A percentile compares a stretch with the other conserved stretches of the same genome.
These are phyloP conservation scores for Propithecus deckenii DNA, from an alignment of 2,797 vertebrate species.

Conservation along the genomic window DNA sequence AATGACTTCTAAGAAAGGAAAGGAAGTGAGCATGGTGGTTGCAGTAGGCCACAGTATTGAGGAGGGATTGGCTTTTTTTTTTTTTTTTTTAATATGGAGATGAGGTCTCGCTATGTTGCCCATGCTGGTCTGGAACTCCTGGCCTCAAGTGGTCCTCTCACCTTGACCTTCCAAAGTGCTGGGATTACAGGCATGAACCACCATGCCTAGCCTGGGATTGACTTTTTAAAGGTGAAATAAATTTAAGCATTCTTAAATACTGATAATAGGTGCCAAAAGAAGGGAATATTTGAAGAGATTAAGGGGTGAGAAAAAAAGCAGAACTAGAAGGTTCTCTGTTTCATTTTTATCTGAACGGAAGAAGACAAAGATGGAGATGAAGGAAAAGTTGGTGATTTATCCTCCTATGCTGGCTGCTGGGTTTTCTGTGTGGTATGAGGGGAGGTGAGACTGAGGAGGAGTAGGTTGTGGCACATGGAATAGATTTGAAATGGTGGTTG, in stretches of 20 bases:
- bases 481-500: not conserved
- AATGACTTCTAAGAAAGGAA: not conserved
- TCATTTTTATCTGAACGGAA: not conserved
- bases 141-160: not conserved
- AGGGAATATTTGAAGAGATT: not conserved
- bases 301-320: not conserved
- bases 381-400: not conserved
- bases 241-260: not conserved
- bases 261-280: not conserved
- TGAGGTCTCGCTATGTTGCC: not conserved
- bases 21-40: not conserved
- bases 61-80: not conserved
- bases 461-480: not conserved
- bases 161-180: not conserved
- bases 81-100: not conserved
- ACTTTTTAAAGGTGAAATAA: not conserved
- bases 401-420: not conserved
- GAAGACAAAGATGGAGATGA: not conserved
- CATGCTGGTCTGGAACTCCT: not conserved
- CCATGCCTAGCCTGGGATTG: not conserved
- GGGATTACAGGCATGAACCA: not conserved
- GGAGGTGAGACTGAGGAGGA: no score
- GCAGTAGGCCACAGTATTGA: not conserved
- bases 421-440: not conserved
- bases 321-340: not conserved